Percentiles rank a stretch among this genome's conserved stretches.
Evolutionary conservation across 2,113 vertebrate genomes (phyloP).

Genomic region (Gorsachius goisagi): DNA sequence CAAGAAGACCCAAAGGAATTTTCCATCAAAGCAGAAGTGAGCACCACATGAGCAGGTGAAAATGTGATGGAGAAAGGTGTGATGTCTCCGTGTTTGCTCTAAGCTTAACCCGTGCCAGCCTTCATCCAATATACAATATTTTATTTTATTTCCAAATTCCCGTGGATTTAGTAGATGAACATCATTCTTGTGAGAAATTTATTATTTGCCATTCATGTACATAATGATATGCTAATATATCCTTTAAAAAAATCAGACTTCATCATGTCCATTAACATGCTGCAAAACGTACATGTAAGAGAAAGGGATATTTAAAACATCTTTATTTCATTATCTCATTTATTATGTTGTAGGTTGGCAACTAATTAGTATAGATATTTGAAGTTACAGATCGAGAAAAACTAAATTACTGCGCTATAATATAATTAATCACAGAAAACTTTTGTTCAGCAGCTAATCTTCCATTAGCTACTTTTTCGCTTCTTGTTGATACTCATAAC

Average conservation of each 20-base stretch:
- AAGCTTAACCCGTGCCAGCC: conserved; percentile 32
- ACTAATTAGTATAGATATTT: conserved; percentile 55
- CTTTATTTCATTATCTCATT: conserved; percentile 48
- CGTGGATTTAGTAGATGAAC: neutral
- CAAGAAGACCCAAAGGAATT: conserved; percentile 46
- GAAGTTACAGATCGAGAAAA: conserved; percentile 22
- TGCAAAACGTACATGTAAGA: neutral
- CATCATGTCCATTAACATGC: neutral
- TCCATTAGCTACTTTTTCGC: neutral
- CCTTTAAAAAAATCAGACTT: neutral
- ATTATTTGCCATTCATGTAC: neutral
- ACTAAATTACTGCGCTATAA: conserved; percentile 18
- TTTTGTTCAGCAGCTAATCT: conserved; percentile 40
- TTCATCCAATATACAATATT: neutral
- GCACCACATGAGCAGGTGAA: conserved; percentile 50
- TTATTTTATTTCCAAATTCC: neutral
- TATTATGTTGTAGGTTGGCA: conserved; percentile 42
- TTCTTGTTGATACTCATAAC: conserved; percentile 36
- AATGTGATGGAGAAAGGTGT: conserved; percentile 57
- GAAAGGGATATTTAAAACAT: conserved; percentile 33
- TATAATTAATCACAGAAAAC: conserved; percentile 50
- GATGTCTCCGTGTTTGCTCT: neutral
- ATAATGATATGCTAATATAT: neutral
- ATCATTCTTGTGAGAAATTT: neutral
- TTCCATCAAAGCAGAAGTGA: conserved; percentile 31